Evolutionary conservation across 2,888 invertebrate species (phyloP), one percentile per base, ranked within the genome.

Genomic region (Philopedon plagiatum): DNA sequence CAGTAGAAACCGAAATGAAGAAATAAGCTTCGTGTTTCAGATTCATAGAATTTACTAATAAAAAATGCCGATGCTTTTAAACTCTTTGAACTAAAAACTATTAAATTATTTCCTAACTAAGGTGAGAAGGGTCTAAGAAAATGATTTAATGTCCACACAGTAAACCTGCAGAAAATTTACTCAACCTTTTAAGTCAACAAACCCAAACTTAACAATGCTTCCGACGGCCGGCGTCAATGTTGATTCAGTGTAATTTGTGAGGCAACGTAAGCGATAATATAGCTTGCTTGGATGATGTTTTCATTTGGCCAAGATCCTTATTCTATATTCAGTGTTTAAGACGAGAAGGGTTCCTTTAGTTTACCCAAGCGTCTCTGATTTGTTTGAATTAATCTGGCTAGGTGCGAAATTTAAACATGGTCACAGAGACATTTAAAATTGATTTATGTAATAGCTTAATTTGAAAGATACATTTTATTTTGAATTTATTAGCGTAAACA

Each of bases 251-350:
- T 70, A 70, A 70, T 70, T 63, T 56, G 56, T 54, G 49, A 70
- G 57, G 57, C 70, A 63, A 62, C 58, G 56, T 63, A 61, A 72
- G 57, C 66, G 66, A 72, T 72, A 72, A 72, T 62, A 66, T 56
- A 62, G 63, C 72, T 62, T 54, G 62, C 66, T 62, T 46, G 62
- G 57, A 67, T 65, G 60, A 71, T 72, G 63, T 67, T 72, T 72
- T 72, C 67, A 67, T 72, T 66, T 49, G 66, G 44, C 66, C 60
- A 61, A 61, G 54, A 66, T 62, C 67, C 67, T 57, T 44, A 57
- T 62, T 72, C 57, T 66, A 66, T 63, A 72, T 67, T 72, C 66
- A 11, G 51, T 39, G 64, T 68, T 39, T 68, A 56, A 66, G 66
- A 41, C 58, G 18, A 32, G 19, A 9, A 65, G 41, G 26, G 46